Evolutionary conservation across 2,888 invertebrate genomes (phyloP).

Genomic region (Ophion slaviceki): DNA sequence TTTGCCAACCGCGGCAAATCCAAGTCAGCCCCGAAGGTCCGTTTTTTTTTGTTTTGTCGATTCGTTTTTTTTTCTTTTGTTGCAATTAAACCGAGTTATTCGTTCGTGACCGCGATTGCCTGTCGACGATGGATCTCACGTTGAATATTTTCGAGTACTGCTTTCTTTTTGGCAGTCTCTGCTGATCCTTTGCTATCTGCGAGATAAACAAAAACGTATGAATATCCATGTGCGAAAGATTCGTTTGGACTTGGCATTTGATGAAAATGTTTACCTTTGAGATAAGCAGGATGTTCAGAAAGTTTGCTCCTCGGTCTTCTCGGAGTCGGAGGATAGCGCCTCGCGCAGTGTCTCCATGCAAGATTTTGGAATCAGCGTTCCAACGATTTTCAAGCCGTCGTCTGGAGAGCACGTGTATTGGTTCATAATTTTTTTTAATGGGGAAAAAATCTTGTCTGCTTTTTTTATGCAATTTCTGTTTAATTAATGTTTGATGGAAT

Average conservation of each 20-base stretch:
- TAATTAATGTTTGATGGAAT: not conserved
- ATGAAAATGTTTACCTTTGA: slow-evolving; percentile 51
- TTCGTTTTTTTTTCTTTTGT: not conserved
- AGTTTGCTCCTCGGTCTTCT: slow-evolving; percentile 90
- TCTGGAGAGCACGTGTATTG: slow-evolving; percentile 79
- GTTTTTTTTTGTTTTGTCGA: slow-evolving; percentile 24
- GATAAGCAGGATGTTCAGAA: slow-evolving; percentile 80
- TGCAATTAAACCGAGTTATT: slow-evolving; percentile 44
- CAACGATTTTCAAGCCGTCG: slow-evolving; percentile 83
- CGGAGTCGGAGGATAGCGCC: slow-evolving; percentile 92
- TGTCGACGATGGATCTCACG: not conserved
- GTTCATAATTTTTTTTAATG: too few relatives aligned
- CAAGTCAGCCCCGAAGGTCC: slow-evolving; percentile 1
- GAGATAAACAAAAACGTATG: not conserved
- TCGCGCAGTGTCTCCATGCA: slow-evolving; percentile 92
- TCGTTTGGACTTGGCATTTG: not conserved
- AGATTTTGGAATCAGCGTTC: slow-evolving; percentile 95
- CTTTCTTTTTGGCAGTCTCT: not conserved
- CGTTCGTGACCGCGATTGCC: slow-evolving; percentile 6
- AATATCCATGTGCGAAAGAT: not conserved
- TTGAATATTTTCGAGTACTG: not conserved
- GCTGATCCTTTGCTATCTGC: not conserved
- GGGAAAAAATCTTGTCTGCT: too few relatives aligned
- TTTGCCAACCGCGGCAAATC: slow-evolving; percentile 22
- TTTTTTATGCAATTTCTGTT: not conserved